Conservation (phyloP, 2,888 invertebrate species). For the Phortica okadai region DNA sequence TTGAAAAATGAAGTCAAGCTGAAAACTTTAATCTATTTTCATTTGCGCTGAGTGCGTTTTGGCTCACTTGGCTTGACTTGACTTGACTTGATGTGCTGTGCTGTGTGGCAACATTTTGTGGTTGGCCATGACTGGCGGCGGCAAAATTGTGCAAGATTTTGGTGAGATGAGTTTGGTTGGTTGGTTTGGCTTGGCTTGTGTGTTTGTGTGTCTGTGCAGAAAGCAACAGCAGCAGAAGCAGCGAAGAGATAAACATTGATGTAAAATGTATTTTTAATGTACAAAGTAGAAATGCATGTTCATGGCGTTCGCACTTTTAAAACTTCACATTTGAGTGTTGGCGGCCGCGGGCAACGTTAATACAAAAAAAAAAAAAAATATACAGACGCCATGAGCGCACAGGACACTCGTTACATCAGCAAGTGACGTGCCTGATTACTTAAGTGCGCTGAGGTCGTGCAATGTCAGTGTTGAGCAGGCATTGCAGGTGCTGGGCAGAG, state of each 20-base stretch:
- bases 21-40: slow-evolving; percentile 53
- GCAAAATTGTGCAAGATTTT: no score
- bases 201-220: not conserved
- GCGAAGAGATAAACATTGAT: slow-evolving; percentile 42
- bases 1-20: slow-evolving; percentile 34
- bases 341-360: not conserved
- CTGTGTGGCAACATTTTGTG: not conserved
- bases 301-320: not conserved
- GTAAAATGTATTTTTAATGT: slow-evolving; percentile 42
- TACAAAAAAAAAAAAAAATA: no score
- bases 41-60: slow-evolving; percentile 43
- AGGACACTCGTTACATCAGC: no score
- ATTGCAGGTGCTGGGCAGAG: not conserved
- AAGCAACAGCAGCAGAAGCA: not conserved
- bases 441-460: no score
- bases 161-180: not conserved
- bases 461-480: not conserved
- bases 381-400: not conserved
- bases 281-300: slow-evolving; percentile 45
- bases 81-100: not conserved
- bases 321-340: not conserved
- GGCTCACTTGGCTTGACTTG: not conserved
- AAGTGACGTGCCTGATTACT: no score
- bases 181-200: not conserved
- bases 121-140: not conserved